These are phyloP conservation scores for Drosophila nigromelanica DNA, from an alignment of 1,140 invertebrate species.

Conservation along the genomic window DNA sequence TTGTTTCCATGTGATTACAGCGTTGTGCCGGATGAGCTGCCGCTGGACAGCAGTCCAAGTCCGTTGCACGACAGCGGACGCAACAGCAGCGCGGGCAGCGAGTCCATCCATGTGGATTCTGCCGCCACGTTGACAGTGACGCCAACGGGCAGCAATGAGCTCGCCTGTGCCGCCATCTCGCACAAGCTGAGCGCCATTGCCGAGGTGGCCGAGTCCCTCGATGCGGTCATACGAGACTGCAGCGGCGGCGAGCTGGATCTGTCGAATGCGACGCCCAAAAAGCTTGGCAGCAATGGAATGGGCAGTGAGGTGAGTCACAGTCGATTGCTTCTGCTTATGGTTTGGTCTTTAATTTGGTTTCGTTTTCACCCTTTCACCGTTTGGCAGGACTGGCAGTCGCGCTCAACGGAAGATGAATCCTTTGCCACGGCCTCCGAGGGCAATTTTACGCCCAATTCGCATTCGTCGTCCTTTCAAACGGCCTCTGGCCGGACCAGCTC, in stretches of 20 bases:
- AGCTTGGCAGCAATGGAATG: constrained; percentile 64
- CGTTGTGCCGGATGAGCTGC: constrained; percentile 71
- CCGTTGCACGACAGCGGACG: constrained; percentile 66
- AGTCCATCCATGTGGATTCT: constrained; percentile 14
- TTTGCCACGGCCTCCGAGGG: constrained; percentile 89
- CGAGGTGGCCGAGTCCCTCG: constrained; percentile 87
- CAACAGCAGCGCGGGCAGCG: constrained; percentile 62
- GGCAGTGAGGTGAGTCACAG: constrained; percentile 64
- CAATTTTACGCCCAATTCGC: constrained; percentile 86
- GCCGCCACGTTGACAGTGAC: constrained; percentile 45
- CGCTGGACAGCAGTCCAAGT: constrained; percentile 64
- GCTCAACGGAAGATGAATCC: constrained; percentile 86
- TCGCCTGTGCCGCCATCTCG: constrained; percentile 88
- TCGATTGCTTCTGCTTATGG: not conserved
- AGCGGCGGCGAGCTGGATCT: constrained; percentile 44
- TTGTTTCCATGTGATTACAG: constrained; percentile 64
- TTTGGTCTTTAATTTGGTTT: constrained; percentile 1
- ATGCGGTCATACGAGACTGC: constrained; percentile 86
- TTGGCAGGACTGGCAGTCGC: constrained; percentile 80
- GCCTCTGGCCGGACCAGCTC: constrained; percentile 86
- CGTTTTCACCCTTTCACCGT: not conserved
- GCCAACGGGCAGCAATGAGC: constrained; percentile 85
- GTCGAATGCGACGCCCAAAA: constrained; percentile 46
- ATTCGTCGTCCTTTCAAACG: constrained; percentile 88
- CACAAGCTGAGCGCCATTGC: constrained; percentile 88